phyloP scores from a whole-genome alignment of 2,888 invertebrate genomes.

The Tinea trinotella region DNA sequence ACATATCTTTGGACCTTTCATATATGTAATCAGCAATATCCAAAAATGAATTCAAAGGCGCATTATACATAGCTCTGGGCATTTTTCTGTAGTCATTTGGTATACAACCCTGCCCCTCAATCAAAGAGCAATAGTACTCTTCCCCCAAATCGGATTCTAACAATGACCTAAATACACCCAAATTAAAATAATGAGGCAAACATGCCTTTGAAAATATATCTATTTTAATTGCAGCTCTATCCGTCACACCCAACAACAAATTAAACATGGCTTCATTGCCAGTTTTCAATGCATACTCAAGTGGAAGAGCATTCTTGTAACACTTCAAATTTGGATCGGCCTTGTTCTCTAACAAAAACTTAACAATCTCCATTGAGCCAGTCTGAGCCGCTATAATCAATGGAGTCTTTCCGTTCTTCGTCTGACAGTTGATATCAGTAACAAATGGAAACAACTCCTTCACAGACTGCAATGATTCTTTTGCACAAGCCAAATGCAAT shows the following conservation, averaged over 20 bases:
- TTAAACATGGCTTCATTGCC: conserved; percentile 43
- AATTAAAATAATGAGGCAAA: conserved; percentile 56
- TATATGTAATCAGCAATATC: conserved; percentile 60
- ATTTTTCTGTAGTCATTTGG: conserved; percentile 33
- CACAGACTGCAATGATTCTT: conserved; percentile 45
- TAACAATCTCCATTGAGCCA: conserved; percentile 40
- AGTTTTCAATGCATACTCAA: conserved; percentile 46
- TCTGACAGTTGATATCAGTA: conserved; percentile 45
- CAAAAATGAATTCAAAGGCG: conserved; percentile 53
- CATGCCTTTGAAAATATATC: conserved; percentile 50
- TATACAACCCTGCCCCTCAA: conserved; percentile 24
- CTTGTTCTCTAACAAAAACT: conserved; percentile 47
- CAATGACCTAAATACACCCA: conserved; percentile 49
- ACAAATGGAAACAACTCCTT: conserved; percentile 44
- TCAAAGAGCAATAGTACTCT: conserved; percentile 28
- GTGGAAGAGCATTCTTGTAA: conserved; percentile 38
- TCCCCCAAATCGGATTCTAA: conserved; percentile 50
- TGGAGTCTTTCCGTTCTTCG: conserved; percentile 45
- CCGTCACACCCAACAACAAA: conserved; percentile 41
- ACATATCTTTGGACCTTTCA: conserved; percentile 41
- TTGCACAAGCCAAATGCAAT: conserved; percentile 58
- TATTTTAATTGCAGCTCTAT: conserved; percentile 37
- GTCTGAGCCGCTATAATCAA: conserved; percentile 48
- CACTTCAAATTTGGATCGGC: conserved; percentile 55
- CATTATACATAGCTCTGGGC: no score